Evolutionary conservation across 2,888 invertebrate genomes (phyloP), one percentile per base, ranked within the genome.

Genomic region (Lasioglossum vierecki): DNA sequence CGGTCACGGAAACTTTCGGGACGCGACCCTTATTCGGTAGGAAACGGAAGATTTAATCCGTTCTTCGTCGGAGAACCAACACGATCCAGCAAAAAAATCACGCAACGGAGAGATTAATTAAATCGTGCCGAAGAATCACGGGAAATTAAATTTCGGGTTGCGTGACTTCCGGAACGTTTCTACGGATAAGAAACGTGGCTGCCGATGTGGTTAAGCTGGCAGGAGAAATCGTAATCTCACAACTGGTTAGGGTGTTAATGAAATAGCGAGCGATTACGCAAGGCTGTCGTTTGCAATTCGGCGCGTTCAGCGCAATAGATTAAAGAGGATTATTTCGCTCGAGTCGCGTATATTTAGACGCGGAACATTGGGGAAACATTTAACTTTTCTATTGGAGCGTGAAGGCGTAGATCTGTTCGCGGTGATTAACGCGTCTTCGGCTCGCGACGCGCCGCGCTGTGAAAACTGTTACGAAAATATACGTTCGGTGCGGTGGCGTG

Each of bases 391-490:
- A 70, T 78, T 53, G 70, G 53, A n/a, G 18, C 73, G 30, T 49
- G 80, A 70, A 57, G 53, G 44, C 72, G 70, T 39, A 60, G 80
- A 66, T 30, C 72, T 49, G 30, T 49, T 35, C 49, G 35, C 63
- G 76, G 35, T 66, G 76, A 76, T 76, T 68, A 76, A 39, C 66
- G 76, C 68, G 46, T 68, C 66, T 76, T 76, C 57, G 66, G 26
- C 46, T 15, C 57, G 63, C 26, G 75, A 41, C 70, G 22, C 53
- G 68, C 15, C 80, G 22, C 53, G 68, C 26, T 68, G 44, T 75
- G 87, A 80, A 84, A 74, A 84, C 76, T 75, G 75, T 68, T 71
- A 88, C 84, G 83, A 82, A 88, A 89, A 88, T 89, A 89, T 78
- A 82, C 80, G 79, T 57, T 6, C n/a, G 41, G 5, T 30, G 63